A percentile compares a stretch with the other conserved stretches of the same genome.
These are phyloP conservation scores for Gadus macrocephalus DNA, from an alignment of 2,113 vertebrate species.

Conservation along the genomic window DNA sequence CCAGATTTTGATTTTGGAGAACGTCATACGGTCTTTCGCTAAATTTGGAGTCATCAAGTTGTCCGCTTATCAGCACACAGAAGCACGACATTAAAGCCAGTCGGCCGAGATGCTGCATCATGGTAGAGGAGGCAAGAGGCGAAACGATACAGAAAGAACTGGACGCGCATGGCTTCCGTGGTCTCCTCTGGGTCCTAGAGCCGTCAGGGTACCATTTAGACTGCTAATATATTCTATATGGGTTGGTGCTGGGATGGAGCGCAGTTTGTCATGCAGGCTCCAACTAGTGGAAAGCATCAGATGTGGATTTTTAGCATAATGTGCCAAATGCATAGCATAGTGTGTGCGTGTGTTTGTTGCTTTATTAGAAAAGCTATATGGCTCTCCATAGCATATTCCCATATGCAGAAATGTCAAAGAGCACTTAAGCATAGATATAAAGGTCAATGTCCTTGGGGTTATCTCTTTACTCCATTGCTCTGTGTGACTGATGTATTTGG, in stretches of 20 bases:
- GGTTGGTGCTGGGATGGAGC: too few relatives aligned
- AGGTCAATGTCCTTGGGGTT: constrained; percentile 52
- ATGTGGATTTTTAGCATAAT: too few relatives aligned
- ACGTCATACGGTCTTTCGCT: constrained; percentile 75
- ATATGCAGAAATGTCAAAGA: constrained; percentile 60
- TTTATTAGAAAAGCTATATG: constrained; percentile 20
- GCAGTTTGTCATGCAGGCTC: too few relatives aligned
- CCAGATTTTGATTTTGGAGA: constrained; percentile 79
- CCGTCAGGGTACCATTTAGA: neutral
- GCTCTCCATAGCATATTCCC: constrained; percentile 36
- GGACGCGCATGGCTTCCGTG: constrained; percentile 33
- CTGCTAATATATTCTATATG: neutral
- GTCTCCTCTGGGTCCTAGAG: constrained; percentile 63
- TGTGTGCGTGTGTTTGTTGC: too few relatives aligned
- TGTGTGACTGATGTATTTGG: constrained; percentile 57
- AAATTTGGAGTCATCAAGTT: constrained; percentile 41
- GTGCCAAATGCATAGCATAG: too few relatives aligned
- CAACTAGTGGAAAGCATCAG: too few relatives aligned
- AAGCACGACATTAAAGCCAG: constrained; percentile 30
- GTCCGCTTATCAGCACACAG: constrained; percentile 36
- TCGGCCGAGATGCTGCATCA: constrained; percentile 43
- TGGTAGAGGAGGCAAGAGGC: constrained; percentile 19
- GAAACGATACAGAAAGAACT: neutral
- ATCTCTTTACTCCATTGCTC: constrained; percentile 45
- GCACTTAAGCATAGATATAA: constrained; percentile 43